Evolutionary conservation across 2,797 vertebrate species (phyloP).

Genomic region (Crenichthys baileyi): DNA sequence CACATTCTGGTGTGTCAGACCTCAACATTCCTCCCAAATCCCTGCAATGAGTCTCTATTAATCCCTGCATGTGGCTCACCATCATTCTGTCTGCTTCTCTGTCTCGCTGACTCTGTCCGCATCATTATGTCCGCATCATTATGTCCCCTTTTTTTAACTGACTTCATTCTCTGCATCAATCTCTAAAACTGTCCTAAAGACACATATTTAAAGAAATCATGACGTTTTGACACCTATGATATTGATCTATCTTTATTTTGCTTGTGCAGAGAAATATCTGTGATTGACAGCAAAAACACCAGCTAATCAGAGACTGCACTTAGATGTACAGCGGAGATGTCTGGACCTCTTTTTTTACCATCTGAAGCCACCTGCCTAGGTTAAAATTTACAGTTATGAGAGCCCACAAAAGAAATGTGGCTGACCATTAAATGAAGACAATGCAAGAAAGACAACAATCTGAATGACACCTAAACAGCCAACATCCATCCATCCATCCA

Average conservation of each 20-base stretch:
- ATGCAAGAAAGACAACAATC: too few relatives aligned
- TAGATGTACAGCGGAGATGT: too few relatives aligned
- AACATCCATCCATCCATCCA: too few relatives aligned
- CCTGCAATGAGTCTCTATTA: slow-evolving; percentile 63
- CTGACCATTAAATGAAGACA: too few relatives aligned
- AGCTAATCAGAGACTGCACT: background rate
- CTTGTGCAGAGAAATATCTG: background rate
- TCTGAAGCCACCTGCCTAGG: too few relatives aligned
- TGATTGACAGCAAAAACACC: background rate
- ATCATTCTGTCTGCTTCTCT: slow-evolving; percentile 50
- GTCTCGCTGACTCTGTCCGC: slow-evolving; percentile 41
- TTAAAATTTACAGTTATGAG: too few relatives aligned
- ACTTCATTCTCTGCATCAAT: slow-evolving; percentile 15
- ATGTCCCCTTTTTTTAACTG: slow-evolving; percentile 26
- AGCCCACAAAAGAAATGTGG: too few relatives aligned
- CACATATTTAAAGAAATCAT: background rate
- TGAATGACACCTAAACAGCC: too few relatives aligned
- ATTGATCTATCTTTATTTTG: background rate
- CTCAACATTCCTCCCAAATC: slow-evolving; percentile 67
- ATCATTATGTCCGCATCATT: slow-evolving; percentile 33
- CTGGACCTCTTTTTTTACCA: too few relatives aligned
- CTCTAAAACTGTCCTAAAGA: background rate
- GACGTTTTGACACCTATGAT: background rate
- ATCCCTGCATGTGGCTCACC: slow-evolving; percentile 61
- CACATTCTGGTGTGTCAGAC: slow-evolving; percentile 66